phyloP scores from a whole-genome alignment of 2,113 vertebrate species.

The Lathamus discolor region DNA sequence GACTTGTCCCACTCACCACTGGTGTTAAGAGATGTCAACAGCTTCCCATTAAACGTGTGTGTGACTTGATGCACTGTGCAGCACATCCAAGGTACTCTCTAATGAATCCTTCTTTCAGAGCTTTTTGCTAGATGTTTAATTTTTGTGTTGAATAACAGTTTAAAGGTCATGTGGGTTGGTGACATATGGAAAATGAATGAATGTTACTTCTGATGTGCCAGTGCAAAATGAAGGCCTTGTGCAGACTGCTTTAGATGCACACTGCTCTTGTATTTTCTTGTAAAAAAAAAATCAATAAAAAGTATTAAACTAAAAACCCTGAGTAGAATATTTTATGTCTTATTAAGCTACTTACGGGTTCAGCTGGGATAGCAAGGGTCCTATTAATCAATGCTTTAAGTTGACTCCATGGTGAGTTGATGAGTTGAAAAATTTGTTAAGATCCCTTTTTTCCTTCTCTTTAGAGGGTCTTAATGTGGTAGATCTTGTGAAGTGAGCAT shows the following conservation, averaged over 20 bases:
- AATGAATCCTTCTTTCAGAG: not conserved
- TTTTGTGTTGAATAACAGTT: conserved; percentile 35
- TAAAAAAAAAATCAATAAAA: not conserved
- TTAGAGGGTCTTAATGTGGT: conserved; percentile 5
- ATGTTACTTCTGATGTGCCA: not conserved
- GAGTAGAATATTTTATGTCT: conserved; percentile 44
- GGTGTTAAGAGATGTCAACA: not conserved
- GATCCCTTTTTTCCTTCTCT: conserved; percentile 28
- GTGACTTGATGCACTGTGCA: not conserved
- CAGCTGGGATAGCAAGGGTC: conserved; percentile 18
- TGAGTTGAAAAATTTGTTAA: conserved; percentile 36
- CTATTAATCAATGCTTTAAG: conserved; percentile 42
- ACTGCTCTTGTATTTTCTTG: conserved; percentile 4
- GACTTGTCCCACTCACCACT: accelerated
- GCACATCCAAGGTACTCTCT: not conserved
- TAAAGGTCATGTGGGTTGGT: not conserved
- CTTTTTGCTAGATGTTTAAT: conserved; percentile 2
- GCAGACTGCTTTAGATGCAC: conserved; percentile 9
- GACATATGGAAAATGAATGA: not conserved
- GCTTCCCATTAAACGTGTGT: not conserved
- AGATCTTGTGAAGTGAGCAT: not conserved
- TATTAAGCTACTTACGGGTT: conserved; percentile 45
- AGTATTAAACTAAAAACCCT: conserved; percentile 16
- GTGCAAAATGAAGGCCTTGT: not conserved
- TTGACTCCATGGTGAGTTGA: conserved; percentile 38